Conservation (phyloP, 2,888 invertebrate species). For the Leptinotarsa rubiginosa region DNA sequence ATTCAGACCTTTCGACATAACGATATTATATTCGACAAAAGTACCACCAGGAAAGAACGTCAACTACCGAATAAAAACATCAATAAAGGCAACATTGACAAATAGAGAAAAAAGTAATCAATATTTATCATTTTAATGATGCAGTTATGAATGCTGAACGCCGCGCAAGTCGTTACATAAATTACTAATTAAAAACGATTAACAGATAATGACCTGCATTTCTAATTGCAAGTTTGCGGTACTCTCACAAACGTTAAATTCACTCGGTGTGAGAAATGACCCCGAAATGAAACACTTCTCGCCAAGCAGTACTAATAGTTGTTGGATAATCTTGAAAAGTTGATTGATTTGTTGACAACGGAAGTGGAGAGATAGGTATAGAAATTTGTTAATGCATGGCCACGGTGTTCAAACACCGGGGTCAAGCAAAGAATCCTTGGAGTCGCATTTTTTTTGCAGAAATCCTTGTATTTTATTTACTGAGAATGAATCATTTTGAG, state of each 20-base stretch:
- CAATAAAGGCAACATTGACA: neutral
- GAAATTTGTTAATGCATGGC: too few species aligned
- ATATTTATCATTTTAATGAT: slow-evolving; percentile 9
- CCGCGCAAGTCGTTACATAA: neutral
- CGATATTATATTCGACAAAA: neutral
- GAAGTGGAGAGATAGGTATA: neutral
- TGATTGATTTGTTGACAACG: neutral
- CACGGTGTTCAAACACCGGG: too few species aligned
- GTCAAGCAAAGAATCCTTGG: too few species aligned
- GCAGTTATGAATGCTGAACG: neutral
- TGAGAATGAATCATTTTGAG: neutral
- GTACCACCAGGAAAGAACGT: neutral
- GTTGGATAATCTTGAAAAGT: neutral
- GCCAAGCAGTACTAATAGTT: neutral
- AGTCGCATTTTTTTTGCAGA: too few species aligned
- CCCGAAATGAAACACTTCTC: slow-evolving; percentile 1
- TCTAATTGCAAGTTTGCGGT: slow-evolving; percentile 19
- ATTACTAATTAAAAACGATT: slow-evolving; percentile 18
- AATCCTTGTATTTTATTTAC: neutral
- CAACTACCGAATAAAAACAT: neutral
- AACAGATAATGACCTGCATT: slow-evolving; percentile 18
- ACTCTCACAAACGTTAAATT: slow-evolving; percentile 7
- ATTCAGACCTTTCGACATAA: neutral
- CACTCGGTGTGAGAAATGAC: slow-evolving; percentile 6
- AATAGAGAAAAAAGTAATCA: slow-evolving; percentile 1